These are phyloP conservation scores for Pseudomugil gertrudae DNA, from an alignment of 2,797 vertebrate genomes.

Conservation along the genomic window DNA sequence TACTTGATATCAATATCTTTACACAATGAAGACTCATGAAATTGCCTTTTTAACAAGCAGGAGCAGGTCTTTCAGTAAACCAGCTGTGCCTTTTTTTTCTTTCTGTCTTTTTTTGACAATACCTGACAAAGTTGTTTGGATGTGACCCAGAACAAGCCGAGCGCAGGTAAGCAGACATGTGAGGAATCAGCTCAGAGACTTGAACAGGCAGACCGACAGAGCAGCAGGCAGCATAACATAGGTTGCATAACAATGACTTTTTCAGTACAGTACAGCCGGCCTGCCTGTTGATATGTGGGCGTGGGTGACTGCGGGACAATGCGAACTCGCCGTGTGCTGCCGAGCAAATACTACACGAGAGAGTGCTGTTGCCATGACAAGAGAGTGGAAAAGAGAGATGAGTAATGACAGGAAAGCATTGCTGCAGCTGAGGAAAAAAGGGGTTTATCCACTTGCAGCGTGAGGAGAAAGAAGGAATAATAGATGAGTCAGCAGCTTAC, in stretches of 20 bases:
- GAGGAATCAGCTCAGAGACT: conserved; percentile 37
- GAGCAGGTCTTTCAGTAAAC: conserved; percentile 49
- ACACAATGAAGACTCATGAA: conserved; percentile 37
- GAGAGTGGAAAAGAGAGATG: conserved; percentile 56
- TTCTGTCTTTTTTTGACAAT: conserved; percentile 24
- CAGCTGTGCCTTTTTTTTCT: conserved; percentile 2
- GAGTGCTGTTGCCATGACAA: conserved; percentile 79
- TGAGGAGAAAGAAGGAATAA: conserved; percentile 68
- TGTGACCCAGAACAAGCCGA: conserved; percentile 48
- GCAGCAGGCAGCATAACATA: conserved; percentile 72
- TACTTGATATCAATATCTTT: conserved; percentile 26
- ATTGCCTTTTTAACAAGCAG: conserved; percentile 30
- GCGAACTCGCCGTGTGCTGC: conserved; percentile 68
- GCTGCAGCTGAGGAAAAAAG: conserved; percentile 55
- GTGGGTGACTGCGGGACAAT: conserved; percentile 78
- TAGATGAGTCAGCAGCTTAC: conserved; percentile 75
- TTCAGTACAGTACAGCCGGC: conserved; percentile 69
- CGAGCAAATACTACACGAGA: conserved; percentile 73
- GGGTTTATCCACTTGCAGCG: conserved; percentile 60
- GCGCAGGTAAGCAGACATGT: conserved; percentile 41
- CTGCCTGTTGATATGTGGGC: conserved; percentile 81
- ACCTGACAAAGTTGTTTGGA: conserved; percentile 46
- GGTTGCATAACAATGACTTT: conserved; percentile 80
- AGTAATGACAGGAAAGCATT: conserved; percentile 59
- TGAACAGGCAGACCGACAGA: conserved; percentile 55